These are phyloP conservation scores for Philypnodon macrostomus DNA, from an alignment of 2,797 vertebrate species.

Conservation along the genomic window DNA sequence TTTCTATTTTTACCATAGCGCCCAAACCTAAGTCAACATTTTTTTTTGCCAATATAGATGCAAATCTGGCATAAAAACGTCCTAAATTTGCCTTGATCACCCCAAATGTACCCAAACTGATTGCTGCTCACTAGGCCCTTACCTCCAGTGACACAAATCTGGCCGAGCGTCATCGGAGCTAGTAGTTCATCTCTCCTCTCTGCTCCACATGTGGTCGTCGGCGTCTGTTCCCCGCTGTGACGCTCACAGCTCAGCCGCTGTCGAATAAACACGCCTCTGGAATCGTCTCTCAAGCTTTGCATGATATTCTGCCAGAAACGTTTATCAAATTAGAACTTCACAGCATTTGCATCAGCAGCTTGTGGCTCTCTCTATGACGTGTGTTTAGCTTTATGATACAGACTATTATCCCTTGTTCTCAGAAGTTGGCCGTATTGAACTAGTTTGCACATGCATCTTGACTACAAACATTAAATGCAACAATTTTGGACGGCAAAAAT, in stretches of 20 bases:
- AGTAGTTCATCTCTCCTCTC: neutral
- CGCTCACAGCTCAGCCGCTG: slow-evolving; percentile 12
- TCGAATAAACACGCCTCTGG: slow-evolving; percentile 13
- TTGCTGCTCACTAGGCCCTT: slow-evolving; percentile 22
- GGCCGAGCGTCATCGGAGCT: neutral
- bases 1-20: too few species aligned
- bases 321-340: slow-evolving; percentile 23
- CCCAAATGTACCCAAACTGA: neutral
- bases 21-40: too few species aligned
- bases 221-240: slow-evolving; percentile 17
- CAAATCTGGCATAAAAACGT: neutral
- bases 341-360: slow-evolving; percentile 45
- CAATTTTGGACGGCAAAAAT: too few species aligned
- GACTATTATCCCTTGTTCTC: too few species aligned
- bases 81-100: neutral
- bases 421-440: too few species aligned
- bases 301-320: slow-evolving; percentile 27
- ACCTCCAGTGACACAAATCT: slow-evolving; percentile 17
- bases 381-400: neutral
- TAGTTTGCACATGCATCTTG: too few species aligned
- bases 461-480: too few species aligned
- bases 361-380: slow-evolving; percentile 1
- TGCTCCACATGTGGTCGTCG: slow-evolving; percentile 17
- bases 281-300: slow-evolving; percentile 34
- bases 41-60: too few species aligned